Evolutionary conservation across 2,888 invertebrate genomes (phyloP), one percentile per base, ranked within the genome.

Genomic region (Microctonus hyperodae): DNA sequence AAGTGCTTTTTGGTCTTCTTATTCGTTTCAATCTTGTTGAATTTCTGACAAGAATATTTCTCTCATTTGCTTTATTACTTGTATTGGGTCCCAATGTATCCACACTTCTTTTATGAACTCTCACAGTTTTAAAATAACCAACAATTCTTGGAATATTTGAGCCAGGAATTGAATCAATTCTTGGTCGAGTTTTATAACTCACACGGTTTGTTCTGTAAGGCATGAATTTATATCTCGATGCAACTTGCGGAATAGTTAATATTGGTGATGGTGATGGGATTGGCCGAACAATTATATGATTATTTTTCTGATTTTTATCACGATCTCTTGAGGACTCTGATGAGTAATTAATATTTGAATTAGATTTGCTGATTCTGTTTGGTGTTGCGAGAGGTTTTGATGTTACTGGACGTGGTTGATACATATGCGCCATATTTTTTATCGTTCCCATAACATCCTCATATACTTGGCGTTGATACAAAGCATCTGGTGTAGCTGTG

Each of bases 401-500:
- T 31, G 10, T 10, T n/a, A 10, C 4, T 16, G 31, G 55, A 25
- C 10, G 51, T 23, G 28, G n/a, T 63, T 70, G 67, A n/a, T 72
- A 68, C 51, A 72, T 68, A 20, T 67, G 73, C 16, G 75, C 75
- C 13, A 76, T 69, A 69, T 81, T 78, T 59, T 78, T 77, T 11
- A 83, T 83, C 2, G 77, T 82, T 1, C 80, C 81, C 81, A 83
- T 82, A 0, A 83, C 82, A 53, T 83, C 84, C 25, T 83, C 80
- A 69, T 83, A 83, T 2, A 82, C 81, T 51, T 81, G 76, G 10
- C 72, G 77, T 25, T 83, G 76, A 69, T 81, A 83, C 2, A 80
- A 77, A 1, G 67, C 71, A 50, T 67, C 67, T 0, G 75, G 70
- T 7, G 63, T 4, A 0, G 69, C 67, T 11, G 72, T 75, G 1